These are phyloP conservation scores for Melanotaenia maccullochi DNA, from an alignment of 2,797 vertebrate species.

Conservation along the genomic window DNA sequence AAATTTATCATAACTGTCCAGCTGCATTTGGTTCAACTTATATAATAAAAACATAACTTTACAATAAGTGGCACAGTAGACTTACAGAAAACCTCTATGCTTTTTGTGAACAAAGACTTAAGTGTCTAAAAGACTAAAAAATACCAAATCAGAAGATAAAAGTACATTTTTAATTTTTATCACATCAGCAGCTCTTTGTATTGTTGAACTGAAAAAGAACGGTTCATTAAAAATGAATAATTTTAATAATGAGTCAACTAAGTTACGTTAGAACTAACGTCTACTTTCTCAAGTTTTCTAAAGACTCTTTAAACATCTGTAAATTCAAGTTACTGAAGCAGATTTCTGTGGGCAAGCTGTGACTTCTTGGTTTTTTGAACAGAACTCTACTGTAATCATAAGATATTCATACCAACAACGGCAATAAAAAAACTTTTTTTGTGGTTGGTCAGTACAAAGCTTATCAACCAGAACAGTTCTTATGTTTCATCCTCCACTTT, in stretches of 20 bases:
- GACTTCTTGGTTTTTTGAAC: neutral
- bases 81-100: neutral
- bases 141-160: neutral
- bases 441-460: neutral
- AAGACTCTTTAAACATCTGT: neutral
- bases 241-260: constrained; percentile 11
- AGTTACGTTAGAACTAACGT: constrained; percentile 4
- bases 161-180: neutral
- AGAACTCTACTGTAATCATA: neutral
- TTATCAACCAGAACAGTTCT: neutral
- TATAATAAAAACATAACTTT: neutral
- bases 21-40: neutral
- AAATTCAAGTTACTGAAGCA: neutral
- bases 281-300: neutral
- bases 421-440: neutral
- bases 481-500: neutral
- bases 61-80: neutral
- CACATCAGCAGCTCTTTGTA: neutral
- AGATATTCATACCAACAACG: neutral
- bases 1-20: neutral
- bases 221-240: constrained; percentile 11
- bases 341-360: neutral
- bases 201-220: neutral
- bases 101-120: neutral
- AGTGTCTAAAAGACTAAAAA: neutral